These are phyloP conservation scores for Chionodraco myersi DNA, from an alignment of 2,113 vertebrate species.

Conservation along the genomic window DNA sequence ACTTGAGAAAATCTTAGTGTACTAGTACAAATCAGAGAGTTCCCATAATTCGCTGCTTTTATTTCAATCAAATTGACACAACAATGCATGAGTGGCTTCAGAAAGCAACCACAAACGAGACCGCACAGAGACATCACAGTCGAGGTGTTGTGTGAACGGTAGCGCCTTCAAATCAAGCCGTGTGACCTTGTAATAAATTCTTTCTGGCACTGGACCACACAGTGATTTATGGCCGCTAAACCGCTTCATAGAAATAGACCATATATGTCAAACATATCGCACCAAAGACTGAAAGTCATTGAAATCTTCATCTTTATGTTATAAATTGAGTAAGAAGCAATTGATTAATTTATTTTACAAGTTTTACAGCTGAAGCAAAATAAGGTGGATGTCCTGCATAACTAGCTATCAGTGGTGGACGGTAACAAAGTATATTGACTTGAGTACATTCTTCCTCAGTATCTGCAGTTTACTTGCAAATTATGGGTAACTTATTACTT, in stretches of 20 bases:
- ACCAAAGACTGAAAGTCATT: background rate
- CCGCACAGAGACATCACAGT: background rate
- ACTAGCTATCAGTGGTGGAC: too few species aligned
- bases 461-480: too few species aligned
- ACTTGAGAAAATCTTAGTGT: background rate
- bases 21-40: background rate
- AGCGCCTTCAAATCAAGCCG: conserved; percentile 22
- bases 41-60: conserved; percentile 20
- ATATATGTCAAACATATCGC: background rate
- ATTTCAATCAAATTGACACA: conserved; percentile 5
- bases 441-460: too few species aligned
- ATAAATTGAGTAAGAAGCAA: conserved; percentile 3
- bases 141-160: background rate
- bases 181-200: conserved; percentile 33
- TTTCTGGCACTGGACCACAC: background rate
- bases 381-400: too few species aligned
- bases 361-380: too few species aligned
- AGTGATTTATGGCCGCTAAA: conserved; percentile 30
- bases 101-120: background rate
- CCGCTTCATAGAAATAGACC: background rate
- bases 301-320: conserved; percentile 7
- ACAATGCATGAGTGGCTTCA: conserved; percentile 2
- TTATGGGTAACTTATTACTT: too few species aligned
- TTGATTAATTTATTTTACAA: too few species aligned
- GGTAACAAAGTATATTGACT: too few species aligned